Base-by-base conservation (phyloP, 2,888 invertebrate genomes). In the Acleris laterana region DNA sequence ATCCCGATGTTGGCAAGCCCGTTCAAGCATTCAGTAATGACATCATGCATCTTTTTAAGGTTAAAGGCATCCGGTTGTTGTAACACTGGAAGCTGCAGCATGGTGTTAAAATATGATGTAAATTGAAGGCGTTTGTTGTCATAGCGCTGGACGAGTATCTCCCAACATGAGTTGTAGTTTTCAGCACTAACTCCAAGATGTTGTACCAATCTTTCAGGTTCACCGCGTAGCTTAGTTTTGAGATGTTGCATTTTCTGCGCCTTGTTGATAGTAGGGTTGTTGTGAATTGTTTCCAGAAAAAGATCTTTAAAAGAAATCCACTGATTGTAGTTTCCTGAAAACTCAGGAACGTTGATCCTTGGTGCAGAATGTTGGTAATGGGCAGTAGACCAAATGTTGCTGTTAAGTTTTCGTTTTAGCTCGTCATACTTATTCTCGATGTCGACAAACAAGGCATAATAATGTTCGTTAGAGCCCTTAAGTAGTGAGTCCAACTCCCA, bases 41-140 rank as follows among this genome's bases (percentile, higher is more conserved):
- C 53, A 53, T 72, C 72, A 60, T 70, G 69, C 52, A 72, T 62
- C 44, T 62, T 69, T 19, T 68, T 71, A 1, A 72, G 25, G 19
- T 58, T 62, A 9, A 17, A 20, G n/a, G 62, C 62, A 20, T 55
- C 28, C 5, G 68, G 66, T 32, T 70, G 63, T 50, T 70, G 71
- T n/a, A 70, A 68, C 5, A 49, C 46, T 6, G 68, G 59, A 7
- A 56, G 20, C 4, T 51, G 13, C 0, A 66, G 16, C 25, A 66
- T 38, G 9, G 32, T 51, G 52, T 60, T 68, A 1, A 53, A 32
- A 16, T 42, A 52, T 3, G 62, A 62, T 7, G 25, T 62, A 19
- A 64, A 56, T 22, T 60, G 42, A 25, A 51, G 44, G 50, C 50
- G 60, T 52, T n/a, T 38, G n/a, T 70, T 68, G 28, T 63, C 63